Percentiles rank a stretch among this genome's conserved stretches.
These are phyloP conservation scores for Drosophila subsilvestris DNA, from an alignment of 2,888 invertebrate genomes.

Conservation along the genomic window DNA sequence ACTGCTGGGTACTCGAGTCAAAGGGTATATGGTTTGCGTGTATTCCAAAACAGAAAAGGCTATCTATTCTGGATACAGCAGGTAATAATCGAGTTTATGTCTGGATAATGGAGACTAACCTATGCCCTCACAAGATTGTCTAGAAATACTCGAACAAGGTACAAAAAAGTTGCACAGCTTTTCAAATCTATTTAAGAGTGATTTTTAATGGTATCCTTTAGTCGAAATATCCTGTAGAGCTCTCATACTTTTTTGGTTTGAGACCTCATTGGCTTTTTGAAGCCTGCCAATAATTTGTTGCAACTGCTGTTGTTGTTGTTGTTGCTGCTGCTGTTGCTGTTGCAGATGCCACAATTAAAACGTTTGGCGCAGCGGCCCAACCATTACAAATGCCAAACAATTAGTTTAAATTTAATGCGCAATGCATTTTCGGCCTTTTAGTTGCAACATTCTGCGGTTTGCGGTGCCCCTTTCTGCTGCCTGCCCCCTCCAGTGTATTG, in stretches of 20 bases:
- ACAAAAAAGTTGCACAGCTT: too few relatives aligned
- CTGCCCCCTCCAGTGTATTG: neutral
- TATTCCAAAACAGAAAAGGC: too few relatives aligned
- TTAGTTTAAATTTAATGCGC: slow-evolving; percentile 75
- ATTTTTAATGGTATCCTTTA: neutral
- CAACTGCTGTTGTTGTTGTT: slow-evolving; percentile 50
- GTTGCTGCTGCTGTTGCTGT: slow-evolving; percentile 40
- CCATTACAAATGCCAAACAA: slow-evolving; percentile 76
- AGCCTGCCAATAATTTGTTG: slow-evolving; percentile 69
- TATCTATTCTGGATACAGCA: neutral
- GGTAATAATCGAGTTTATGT: neutral
- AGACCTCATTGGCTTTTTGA: slow-evolving; percentile 61
- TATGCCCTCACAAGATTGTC: too few relatives aligned
- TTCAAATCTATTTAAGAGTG: neutral
- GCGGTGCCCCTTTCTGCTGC: slow-evolving; percentile 11
- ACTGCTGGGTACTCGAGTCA: neutral
- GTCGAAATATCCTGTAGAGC: neutral
- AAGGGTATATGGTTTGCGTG: neutral
- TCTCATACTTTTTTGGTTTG: neutral
- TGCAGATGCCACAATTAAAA: slow-evolving; percentile 72
- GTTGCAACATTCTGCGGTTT: slow-evolving; percentile 58
- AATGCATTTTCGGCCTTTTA: slow-evolving; percentile 47
- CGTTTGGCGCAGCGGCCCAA: slow-evolving; percentile 63
- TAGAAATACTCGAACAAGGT: too few relatives aligned
- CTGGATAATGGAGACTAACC: neutral